phyloP scores from a whole-genome alignment of 2,113 vertebrate genomes.

The Pavo muticus region DNA sequence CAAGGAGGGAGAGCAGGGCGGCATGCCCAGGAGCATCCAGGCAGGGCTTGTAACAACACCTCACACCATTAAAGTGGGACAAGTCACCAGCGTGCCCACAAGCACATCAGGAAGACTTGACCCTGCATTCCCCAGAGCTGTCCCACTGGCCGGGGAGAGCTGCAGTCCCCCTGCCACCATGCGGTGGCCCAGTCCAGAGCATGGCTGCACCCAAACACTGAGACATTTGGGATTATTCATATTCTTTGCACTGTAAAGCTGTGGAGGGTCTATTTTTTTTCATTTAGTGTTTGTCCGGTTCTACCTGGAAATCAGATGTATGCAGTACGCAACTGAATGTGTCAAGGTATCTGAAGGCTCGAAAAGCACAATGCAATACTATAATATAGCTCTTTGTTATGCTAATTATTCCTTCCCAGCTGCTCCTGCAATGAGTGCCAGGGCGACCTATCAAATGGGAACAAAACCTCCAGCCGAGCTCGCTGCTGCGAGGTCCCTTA shows the following conservation, averaged over 20 bases:
- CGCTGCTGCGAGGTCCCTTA: constrained; percentile 43
- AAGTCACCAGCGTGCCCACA: accelerated
- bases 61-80: not conserved
- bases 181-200: accelerated
- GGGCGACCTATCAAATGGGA: constrained; percentile 68
- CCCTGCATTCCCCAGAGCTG: accelerated
- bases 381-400: constrained; percentile 79
- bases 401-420: constrained; percentile 81
- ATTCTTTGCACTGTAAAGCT: not conserved
- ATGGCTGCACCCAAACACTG: accelerated
- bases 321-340: not conserved
- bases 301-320: constrained; percentile 27
- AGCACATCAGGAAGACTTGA: not conserved
- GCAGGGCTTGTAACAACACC: not conserved
- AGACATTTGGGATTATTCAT: not conserved
- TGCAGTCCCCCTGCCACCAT: accelerated
- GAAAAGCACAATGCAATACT: constrained; percentile 56
- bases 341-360: constrained; percentile 64
- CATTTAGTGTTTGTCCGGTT: not conserved
- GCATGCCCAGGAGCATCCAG: not conserved
- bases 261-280: not conserved
- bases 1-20: not conserved
- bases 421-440: constrained; percentile 72
- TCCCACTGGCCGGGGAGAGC: accelerated
- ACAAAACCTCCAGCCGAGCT: constrained; percentile 56